These are phyloP conservation scores for Hephaestus fuliginosus DNA, from an alignment of 2,797 vertebrate genomes.

Conservation along the genomic window DNA sequence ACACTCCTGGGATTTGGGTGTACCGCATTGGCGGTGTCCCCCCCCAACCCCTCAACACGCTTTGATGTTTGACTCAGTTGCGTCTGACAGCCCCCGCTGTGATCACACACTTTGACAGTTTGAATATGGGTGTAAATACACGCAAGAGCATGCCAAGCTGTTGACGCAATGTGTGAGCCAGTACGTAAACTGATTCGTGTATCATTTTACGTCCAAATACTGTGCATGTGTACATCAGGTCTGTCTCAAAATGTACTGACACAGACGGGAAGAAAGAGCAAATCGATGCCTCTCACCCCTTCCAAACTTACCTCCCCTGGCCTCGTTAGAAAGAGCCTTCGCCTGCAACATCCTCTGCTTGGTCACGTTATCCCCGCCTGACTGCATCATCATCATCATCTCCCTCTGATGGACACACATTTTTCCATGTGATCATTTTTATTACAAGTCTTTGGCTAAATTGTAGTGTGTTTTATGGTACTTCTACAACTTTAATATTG, in stretches of 20 bases:
- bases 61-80: constrained; percentile 56
- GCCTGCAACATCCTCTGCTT: constrained; percentile 83
- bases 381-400: constrained; percentile 78
- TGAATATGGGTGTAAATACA: constrained; percentile 18
- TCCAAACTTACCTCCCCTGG: constrained; percentile 81
- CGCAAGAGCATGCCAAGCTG: neutral
- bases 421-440: neutral
- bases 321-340: constrained; percentile 80
- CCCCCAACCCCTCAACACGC: constrained; percentile 32
- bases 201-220: neutral
- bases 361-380: constrained; percentile 61
- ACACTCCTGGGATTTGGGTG: constrained; percentile 45
- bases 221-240: neutral
- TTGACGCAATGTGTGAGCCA: constrained; percentile 3
- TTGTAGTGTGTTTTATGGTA: neutral
- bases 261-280: neutral
- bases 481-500: neutral
- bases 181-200: neutral
- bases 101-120: constrained; percentile 31
- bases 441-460: neutral
- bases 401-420: constrained; percentile 39
- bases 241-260: neutral
- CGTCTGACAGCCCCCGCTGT: constrained; percentile 43
- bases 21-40: constrained; percentile 13
- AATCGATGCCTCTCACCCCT: neutral